Percentiles rank a stretch among this genome's conserved stretches.
phyloP scores from a whole-genome alignment of 2,113 vertebrate genomes.

The Tupaia chinensis region DNA sequence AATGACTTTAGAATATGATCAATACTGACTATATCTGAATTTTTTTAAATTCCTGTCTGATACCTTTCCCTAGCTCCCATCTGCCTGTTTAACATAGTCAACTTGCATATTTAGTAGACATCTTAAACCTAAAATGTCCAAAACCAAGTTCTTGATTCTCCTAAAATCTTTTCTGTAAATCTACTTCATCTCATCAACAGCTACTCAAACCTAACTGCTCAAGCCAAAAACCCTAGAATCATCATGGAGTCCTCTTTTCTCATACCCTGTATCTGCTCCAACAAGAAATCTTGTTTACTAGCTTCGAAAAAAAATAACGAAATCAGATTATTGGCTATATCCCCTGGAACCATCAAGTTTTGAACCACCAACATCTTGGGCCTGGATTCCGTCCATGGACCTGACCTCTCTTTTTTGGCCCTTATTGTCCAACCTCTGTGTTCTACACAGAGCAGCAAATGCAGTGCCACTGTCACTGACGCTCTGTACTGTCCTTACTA shows the following conservation, averaged over 20 bases:
- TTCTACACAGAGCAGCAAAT: neutral
- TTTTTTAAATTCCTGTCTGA: neutral
- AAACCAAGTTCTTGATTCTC: conserved; percentile 27
- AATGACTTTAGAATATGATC: conserved; percentile 27
- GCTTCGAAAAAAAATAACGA: neutral
- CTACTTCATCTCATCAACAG: neutral
- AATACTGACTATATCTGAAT: neutral
- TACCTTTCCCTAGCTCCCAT: neutral
- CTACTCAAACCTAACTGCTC: neutral
- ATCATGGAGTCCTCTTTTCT: neutral
- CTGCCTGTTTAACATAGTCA: neutral
- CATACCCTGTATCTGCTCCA: neutral
- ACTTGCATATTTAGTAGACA: conserved; percentile 1
- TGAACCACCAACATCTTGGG: neutral
- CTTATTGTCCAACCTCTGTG: neutral
- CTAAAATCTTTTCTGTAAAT: neutral
- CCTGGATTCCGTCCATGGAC: neutral
- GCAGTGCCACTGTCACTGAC: neutral
- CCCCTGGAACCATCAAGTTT: neutral
- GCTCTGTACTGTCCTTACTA: neutral
- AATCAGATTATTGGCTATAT: neutral
- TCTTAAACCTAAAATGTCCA: neutral
- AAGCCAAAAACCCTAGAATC: neutral
- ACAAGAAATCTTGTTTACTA: conserved; percentile 35
- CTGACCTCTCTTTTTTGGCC: neutral